phyloP scores from a whole-genome alignment of 2,888 invertebrate species.

The Mesoligia furuncula region DNA sequence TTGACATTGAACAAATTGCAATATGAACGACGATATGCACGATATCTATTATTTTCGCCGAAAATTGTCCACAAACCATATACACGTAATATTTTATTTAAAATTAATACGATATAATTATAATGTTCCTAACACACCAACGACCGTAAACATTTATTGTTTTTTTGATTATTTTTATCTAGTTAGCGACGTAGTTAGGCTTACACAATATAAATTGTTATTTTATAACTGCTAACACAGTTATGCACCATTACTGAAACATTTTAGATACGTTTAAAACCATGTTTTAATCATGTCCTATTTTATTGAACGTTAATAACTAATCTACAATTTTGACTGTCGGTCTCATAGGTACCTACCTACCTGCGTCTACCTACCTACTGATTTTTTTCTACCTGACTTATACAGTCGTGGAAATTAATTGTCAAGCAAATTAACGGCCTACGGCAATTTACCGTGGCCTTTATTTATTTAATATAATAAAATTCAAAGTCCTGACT shows the following conservation, averaged over 20 bases:
- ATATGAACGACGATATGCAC: too few relatives aligned
- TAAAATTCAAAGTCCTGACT: too few relatives aligned
- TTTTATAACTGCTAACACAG: slow-evolving; percentile 54
- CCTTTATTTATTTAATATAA: not conserved
- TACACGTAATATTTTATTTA: slow-evolving; percentile 54
- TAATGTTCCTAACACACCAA: slow-evolving; percentile 65
- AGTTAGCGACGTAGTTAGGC: slow-evolving; percentile 69
- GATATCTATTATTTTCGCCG: slow-evolving; percentile 1
- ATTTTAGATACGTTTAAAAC: slow-evolving; percentile 63
- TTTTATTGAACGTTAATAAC: not conserved
- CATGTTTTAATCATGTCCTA: slow-evolving; percentile 44
- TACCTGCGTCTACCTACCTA: not conserved
- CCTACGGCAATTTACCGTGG: not conserved
- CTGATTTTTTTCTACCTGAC: not conserved
- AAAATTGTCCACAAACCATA: slow-evolving; percentile 58
- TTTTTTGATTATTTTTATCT: slow-evolving; percentile 52
- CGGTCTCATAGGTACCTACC: not conserved
- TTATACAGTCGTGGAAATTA: not conserved
- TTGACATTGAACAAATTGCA: too few relatives aligned
- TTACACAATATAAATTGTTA: slow-evolving; percentile 58
- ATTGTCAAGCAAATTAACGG: not conserved
- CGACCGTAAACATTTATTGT: slow-evolving; percentile 60
- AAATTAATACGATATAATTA: slow-evolving; percentile 60
- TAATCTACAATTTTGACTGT: not conserved
- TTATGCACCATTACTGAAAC: slow-evolving; percentile 57